Evolutionary conservation across 2,113 vertebrate species (phyloP), one percentile per base, ranked within the genome.

Genomic region (Oostethus manadensis): DNA sequence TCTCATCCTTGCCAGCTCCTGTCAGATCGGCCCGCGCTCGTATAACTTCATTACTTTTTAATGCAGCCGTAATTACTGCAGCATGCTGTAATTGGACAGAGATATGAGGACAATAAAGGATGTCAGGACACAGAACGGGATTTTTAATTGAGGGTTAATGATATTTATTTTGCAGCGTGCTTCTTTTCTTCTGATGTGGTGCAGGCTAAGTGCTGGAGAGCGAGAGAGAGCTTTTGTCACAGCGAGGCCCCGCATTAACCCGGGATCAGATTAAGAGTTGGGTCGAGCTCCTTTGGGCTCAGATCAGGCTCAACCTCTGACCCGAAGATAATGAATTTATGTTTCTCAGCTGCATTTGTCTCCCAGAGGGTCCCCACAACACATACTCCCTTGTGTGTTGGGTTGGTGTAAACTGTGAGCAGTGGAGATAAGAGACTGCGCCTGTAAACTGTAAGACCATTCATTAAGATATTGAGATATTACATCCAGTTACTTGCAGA

Each of bases 41-140:
- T 90, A 89, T 84, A 87, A 88, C 84, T 89, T 88, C 87, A 90
- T 91, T 88, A 87, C 86, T 86, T 90, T 89, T 89, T 90, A 90
- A 89, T 90, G 88, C 81, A 79, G 82, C 79, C 51, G 62, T 88
- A 89, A 89, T 90, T 87, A 91, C 85, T 85, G 74, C 81, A 55
- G 82, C 78, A 66, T 82, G 83, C 75, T 82, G 80, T 85, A 87
- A 87, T 87, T 88, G 81, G 80, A 79, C 73, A 70, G 76, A 78
- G 84, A 83, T 86, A 83, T 80, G 81, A 84, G 79, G 76, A 88
- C 83, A 88, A 86, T 87, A 84, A 87, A 85, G 84, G 84, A 74
- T 86, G 86, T 86, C 80, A 63, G 76, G 74, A 82, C 79, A 71
- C 68, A 65, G 79, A 86, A 88, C 86, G 80, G 69, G 79, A 64